Evolutionary conservation across 1,140 invertebrate species (phyloP).

Genomic region (Papilio xuthus): DNA sequence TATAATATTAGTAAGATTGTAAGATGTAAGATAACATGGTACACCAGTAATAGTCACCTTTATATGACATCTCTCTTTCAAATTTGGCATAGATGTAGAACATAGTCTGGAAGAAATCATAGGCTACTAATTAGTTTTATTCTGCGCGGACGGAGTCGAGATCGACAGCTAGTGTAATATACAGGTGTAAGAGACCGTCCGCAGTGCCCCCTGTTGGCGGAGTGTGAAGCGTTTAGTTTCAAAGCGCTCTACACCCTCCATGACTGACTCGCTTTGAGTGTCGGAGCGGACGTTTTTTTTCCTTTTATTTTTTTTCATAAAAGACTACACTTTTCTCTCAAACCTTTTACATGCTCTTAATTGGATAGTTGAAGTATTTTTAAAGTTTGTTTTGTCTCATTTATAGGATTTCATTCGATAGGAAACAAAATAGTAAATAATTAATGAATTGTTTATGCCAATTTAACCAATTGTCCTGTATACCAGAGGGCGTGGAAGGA

Average conservation of each 20-base stretch:
- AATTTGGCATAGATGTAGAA: too few relatives aligned
- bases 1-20: too few relatives aligned
- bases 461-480: background rate
- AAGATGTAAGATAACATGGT: too few relatives aligned
- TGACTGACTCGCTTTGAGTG: constrained; percentile 3
- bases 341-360: background rate
- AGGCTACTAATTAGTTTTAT: too few relatives aligned
- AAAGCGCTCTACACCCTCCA: background rate
- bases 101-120: too few relatives aligned
- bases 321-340: background rate
- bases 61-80: too few relatives aligned
- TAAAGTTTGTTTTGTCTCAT: background rate
- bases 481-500: background rate
- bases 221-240: constrained; percentile 15
- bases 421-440: background rate
- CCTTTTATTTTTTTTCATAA: background rate
- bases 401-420: background rate
- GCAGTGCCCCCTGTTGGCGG: background rate
- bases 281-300: background rate
- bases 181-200: background rate
- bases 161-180: too few relatives aligned
- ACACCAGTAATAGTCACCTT: too few relatives aligned
- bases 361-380: background rate
- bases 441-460: background rate
- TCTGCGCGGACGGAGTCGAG: too few relatives aligned